Base-by-base conservation (phyloP, 2,888 invertebrate species). In the Pristionchus maxplancki region DNA sequence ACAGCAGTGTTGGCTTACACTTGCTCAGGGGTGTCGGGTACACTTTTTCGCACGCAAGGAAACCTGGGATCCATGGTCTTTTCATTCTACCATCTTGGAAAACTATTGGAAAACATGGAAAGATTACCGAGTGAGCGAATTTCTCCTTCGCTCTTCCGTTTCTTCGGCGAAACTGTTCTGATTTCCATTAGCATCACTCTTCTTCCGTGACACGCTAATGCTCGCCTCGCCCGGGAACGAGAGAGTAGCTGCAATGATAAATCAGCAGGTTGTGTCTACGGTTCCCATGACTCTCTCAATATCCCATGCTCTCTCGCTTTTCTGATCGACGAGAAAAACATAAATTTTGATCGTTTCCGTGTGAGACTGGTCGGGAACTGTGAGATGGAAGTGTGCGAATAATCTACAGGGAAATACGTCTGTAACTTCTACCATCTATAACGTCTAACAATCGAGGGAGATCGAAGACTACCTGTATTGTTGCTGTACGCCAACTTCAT, bases 401-500 rank as follows among this genome's bases (percentile, higher is more conserved):
- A n/a, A n/a, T n/a, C n/a, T n/a, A n/a, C n/a, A n/a, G n/a, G n/a
- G n/a, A n/a, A n/a, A n/a, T n/a, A n/a, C n/a, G n/a, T n/a, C n/a
- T n/a, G n/a, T n/a, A n/a, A n/a, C n/a, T n/a, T n/a, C n/a, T n/a
- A n/a, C n/a, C n/a, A n/a, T n/a, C n/a, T n/a, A n/a, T n/a, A n/a
- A n/a, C n/a, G n/a, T n/a, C n/a, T n/a, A n/a, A n/a, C n/a, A n/a
- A n/a, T n/a, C n/a, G n/a, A n/a, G n/a, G n/a, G n/a, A n/a, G n/a
- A n/a, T n/a, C n/a, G n/a, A n/a, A n/a, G n/a, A n/a, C n/a, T n/a
- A 81, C 88, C 88, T 28, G 88, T 88, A 31, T 88, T 53, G 40
- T 88, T 88, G 81, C 48, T 88, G 81, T 81, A 88, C 20, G 58
- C 28, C 40, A 88, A 13, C 24, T 40, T 88, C 78, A 88, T 40